A percentile compares a stretch with the other conserved stretches of the same genome.
These are phyloP conservation scores for Cettia cetti DNA, from an alignment of 2,113 vertebrate genomes.

Conservation along the genomic window DNA sequence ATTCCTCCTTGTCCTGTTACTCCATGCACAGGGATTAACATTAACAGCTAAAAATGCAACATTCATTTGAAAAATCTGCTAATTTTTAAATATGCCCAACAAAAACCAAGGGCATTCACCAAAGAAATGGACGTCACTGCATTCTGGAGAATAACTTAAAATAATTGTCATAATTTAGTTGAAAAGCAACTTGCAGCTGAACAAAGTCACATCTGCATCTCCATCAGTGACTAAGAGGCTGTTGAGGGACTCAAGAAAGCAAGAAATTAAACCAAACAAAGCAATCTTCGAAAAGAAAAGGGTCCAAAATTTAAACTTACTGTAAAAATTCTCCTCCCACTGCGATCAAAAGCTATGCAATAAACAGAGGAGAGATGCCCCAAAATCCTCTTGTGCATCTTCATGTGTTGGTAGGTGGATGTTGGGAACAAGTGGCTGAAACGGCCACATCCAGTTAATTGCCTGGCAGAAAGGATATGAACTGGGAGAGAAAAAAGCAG, in stretches of 20 bases:
- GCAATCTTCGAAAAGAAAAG: background rate
- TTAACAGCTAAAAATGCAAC: background rate
- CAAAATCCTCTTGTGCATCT: slow-evolving; percentile 96
- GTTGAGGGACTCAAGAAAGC: background rate
- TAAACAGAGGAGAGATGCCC: slow-evolving; percentile 97
- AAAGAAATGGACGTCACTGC: background rate
- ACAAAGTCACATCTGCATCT: background rate
- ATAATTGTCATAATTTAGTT: background rate
- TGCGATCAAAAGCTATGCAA: slow-evolving; percentile 95
- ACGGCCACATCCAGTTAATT: slow-evolving; percentile 86
- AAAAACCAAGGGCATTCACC: background rate
- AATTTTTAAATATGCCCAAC: background rate
- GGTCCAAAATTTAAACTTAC: slow-evolving; percentile 68
- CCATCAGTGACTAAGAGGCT: background rate
- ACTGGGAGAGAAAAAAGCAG: slow-evolving; percentile 68
- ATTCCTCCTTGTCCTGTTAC: background rate
- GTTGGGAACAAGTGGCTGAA: slow-evolving; percentile 87
- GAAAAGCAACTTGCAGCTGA: background rate
- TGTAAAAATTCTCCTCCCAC: slow-evolving; percentile 93
- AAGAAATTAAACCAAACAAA: background rate
- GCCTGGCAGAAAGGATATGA: slow-evolving; percentile 85
- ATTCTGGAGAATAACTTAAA: background rate
- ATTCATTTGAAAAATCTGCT: background rate
- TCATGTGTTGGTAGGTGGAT: slow-evolving; percentile 93
- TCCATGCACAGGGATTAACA: background rate